These are phyloP conservation scores for Cheumatopsyche charites DNA, from an alignment of 1,140 invertebrate genomes.

Conservation along the genomic window DNA sequence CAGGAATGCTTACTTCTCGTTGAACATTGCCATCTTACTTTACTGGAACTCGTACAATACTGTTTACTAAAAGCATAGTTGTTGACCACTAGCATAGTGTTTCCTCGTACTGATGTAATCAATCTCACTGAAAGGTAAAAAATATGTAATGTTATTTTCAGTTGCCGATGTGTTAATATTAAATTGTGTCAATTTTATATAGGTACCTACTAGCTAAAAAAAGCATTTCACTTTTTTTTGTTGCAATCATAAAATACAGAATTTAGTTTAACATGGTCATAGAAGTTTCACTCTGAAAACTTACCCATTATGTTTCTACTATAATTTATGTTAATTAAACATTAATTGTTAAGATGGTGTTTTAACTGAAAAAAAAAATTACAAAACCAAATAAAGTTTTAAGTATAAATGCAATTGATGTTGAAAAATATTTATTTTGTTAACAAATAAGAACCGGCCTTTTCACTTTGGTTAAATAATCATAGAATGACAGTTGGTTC, in stretches of 20 bases:
- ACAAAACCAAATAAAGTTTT: too few species aligned
- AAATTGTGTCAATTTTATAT: too few species aligned
- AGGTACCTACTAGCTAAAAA: too few species aligned
- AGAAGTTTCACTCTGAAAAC: not conserved
- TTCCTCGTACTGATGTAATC: not conserved
- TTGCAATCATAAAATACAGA: not conserved
- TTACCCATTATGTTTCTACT: too few species aligned
- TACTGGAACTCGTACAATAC: not conserved
- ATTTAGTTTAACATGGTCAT: not conserved
- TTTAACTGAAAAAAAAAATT: too few species aligned
- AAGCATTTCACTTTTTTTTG: too few species aligned
- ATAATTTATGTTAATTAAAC: too few species aligned
- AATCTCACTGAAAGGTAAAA: not conserved
- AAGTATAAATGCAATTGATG: not conserved
- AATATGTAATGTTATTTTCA: too few species aligned
- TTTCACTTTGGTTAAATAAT: too few species aligned
- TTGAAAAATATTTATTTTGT: not conserved
- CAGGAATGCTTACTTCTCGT: not conserved
- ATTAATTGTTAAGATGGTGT: too few species aligned
- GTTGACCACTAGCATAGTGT: not conserved
- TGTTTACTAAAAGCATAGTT: not conserved
- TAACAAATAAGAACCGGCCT: not conserved
- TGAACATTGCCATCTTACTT: conserved; percentile 1
- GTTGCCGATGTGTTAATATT: too few species aligned
- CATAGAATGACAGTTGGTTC: too few species aligned